A percentile compares a stretch with the other conserved stretches of the same genome.
These are phyloP conservation scores for Parascotia fuliginaria DNA, from an alignment of 2,888 invertebrate genomes.

Conservation along the genomic window DNA sequence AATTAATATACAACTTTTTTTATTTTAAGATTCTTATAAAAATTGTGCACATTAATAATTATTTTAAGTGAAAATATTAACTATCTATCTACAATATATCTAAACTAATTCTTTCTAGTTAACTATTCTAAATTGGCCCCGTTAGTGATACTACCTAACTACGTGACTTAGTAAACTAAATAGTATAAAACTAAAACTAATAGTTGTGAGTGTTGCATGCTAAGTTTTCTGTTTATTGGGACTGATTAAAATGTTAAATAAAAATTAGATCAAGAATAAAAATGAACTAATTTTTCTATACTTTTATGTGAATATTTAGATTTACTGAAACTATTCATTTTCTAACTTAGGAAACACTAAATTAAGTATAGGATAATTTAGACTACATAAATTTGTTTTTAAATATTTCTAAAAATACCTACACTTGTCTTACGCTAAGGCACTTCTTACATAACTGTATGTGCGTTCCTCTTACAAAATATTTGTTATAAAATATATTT, in stretches of 20 bases:
- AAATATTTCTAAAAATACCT: slow-evolving; percentile 49
- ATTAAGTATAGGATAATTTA: neutral
- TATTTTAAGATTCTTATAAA: slow-evolving; percentile 43
- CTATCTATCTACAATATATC: slow-evolving; percentile 40
- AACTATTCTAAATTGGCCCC: slow-evolving; percentile 79
- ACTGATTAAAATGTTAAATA: neutral
- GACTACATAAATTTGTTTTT: slow-evolving; percentile 35
- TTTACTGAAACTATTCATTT: too few species aligned
- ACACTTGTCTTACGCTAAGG: slow-evolving; percentile 52
- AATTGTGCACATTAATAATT: slow-evolving; percentile 28
- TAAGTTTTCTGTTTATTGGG: slow-evolving; percentile 10
- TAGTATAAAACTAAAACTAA: slow-evolving; percentile 5
- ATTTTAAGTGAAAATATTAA: slow-evolving; percentile 39
- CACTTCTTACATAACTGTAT: slow-evolving; percentile 54
- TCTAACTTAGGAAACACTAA: too few species aligned
- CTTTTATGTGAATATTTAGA: too few species aligned
- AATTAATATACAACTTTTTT: too few species aligned
- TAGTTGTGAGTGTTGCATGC: slow-evolving; percentile 35
- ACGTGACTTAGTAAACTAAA: slow-evolving; percentile 52
- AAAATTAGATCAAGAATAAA: neutral
- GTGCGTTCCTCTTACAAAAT: slow-evolving; percentile 48
- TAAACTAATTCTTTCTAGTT: slow-evolving; percentile 37
- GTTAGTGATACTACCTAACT: slow-evolving; percentile 63
- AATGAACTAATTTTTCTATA: neutral
- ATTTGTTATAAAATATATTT: slow-evolving; percentile 40